Conservation (phyloP, 2,113 vertebrate genomes). For the Indicator maculatus region DNA sequence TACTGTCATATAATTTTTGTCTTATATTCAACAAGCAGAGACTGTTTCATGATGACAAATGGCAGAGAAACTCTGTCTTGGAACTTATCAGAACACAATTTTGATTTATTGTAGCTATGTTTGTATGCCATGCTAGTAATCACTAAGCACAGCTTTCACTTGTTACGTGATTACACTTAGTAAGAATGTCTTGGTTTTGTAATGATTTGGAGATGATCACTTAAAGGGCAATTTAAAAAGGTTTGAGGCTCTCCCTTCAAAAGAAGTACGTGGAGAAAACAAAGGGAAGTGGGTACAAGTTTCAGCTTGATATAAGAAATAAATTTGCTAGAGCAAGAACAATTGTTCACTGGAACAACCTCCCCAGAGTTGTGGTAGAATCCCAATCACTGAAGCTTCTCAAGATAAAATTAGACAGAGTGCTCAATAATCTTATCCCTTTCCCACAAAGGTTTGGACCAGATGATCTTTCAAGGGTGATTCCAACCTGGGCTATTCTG, state of each 20-base stretch:
- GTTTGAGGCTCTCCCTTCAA: background rate
- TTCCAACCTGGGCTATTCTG: background rate
- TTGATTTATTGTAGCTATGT: background rate
- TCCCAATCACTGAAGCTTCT: background rate
- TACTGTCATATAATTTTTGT: background rate
- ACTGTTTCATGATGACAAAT: background rate
- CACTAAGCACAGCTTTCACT: background rate
- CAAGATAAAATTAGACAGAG: background rate
- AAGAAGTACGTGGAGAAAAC: background rate
- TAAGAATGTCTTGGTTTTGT: background rate
- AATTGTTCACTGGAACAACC: background rate
- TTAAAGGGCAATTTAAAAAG: background rate
- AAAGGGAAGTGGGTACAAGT: accelerated
- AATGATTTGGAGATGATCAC: background rate
- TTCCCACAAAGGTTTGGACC: background rate
- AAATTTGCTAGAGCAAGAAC: background rate
- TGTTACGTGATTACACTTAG: background rate
- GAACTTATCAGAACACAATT: background rate
- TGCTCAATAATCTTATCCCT: background rate
- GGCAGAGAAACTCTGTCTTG: background rate
- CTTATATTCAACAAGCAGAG: background rate
- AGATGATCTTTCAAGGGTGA: background rate
- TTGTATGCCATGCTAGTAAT: background rate
- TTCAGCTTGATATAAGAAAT: background rate
- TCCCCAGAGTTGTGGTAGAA: background rate